Evolutionary conservation across 2,113 vertebrate species (phyloP).

Genomic region (Aptenodytes patagonicus): DNA sequence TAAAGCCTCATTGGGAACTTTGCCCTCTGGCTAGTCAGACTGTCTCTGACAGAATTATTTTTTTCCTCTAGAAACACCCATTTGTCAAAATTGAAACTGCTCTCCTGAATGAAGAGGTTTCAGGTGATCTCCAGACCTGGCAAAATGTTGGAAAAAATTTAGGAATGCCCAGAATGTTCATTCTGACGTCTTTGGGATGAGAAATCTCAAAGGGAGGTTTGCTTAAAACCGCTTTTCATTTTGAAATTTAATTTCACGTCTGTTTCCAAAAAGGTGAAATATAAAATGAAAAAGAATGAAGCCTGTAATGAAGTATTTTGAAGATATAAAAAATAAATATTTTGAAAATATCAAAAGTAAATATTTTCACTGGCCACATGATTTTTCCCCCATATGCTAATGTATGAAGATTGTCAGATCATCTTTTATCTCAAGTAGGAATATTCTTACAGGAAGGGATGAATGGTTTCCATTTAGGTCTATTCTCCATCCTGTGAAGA

Average conservation of each 20-base stretch:
- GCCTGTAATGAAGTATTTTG: neutral
- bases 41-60: neutral
- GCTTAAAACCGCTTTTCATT: neutral
- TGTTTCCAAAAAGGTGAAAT: neutral
- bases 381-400: neutral
- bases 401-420: neutral
- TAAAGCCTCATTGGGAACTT: neutral
- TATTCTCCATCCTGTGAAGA: neutral
- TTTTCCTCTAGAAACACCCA: neutral
- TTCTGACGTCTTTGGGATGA: neutral
- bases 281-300: neutral
- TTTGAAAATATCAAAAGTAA: neutral
- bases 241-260: neutral
- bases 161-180: neutral
- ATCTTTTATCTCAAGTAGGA: neutral
- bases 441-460: neutral
- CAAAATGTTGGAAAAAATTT: neutral
- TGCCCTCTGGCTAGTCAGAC: neutral
- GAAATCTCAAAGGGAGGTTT: neutral
- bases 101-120: neutral
- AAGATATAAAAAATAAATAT: neutral
- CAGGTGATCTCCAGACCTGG: neutral
- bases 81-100: neutral
- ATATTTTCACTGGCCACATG: neutral
- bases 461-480: neutral